These are phyloP conservation scores for Oophaga sylvatica DNA, from an alignment of 2,797 vertebrate genomes.

Conservation along the genomic window DNA sequence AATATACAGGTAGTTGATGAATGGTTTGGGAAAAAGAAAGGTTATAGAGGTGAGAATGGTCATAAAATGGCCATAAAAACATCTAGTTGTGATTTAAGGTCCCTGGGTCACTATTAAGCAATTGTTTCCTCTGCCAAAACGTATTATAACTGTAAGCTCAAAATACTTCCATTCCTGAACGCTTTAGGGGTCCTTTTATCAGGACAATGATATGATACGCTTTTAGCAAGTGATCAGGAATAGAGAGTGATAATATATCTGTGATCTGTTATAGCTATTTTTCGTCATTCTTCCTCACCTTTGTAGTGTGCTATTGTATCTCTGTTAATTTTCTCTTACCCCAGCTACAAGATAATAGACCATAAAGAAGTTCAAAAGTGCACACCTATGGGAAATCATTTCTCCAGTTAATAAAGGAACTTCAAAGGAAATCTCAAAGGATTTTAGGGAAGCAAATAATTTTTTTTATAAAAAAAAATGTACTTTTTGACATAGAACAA, in stretches of 20 bases:
- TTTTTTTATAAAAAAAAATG: neutral
- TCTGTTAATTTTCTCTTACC: constrained; percentile 21
- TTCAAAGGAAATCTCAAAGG: constrained; percentile 22
- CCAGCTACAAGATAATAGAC: constrained; percentile 5
- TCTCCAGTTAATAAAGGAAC: constrained; percentile 23
- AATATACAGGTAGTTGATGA: neutral
- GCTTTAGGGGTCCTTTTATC: constrained; percentile 23
- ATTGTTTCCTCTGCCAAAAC: constrained; percentile 23
- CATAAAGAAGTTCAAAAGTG: constrained; percentile 24
- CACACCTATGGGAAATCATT: constrained; percentile 23
- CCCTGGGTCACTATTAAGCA: constrained; percentile 13
- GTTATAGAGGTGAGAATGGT: constrained; percentile 39
- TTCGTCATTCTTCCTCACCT: neutral
- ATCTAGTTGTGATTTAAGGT: constrained; percentile 26
- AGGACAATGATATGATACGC: neutral
- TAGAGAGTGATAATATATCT: neutral
- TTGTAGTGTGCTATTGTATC: constrained; percentile 5
- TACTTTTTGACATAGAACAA: constrained; percentile 13
- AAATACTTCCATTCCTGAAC: neutral
- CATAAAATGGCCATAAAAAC: constrained; percentile 42
- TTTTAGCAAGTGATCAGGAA: neutral
- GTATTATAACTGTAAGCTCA: neutral
- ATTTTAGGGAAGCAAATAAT: neutral
- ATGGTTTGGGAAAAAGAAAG: constrained; percentile 10
- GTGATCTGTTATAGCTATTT: constrained; percentile 15